Conservation (phyloP, 2,113 vertebrate genomes). For the Hipposideros armiger region DNA sequence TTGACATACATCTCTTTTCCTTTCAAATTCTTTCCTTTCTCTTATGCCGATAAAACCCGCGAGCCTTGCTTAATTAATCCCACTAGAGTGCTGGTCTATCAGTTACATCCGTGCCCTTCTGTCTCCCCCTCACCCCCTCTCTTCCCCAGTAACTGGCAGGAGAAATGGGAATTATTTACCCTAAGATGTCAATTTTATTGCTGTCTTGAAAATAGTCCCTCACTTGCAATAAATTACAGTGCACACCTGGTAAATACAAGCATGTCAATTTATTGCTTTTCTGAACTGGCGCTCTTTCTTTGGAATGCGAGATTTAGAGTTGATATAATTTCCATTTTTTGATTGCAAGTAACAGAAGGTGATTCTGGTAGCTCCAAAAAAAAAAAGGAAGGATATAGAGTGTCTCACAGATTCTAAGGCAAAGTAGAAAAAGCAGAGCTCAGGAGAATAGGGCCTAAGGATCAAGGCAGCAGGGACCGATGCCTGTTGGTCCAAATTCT, state of each 20-base stretch:
- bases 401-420: not conserved
- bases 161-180: conserved; percentile 33
- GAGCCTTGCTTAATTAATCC: conserved; percentile 49
- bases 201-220: conserved; percentile 38
- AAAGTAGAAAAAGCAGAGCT: not conserved
- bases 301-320: not conserved
- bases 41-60: not conserved
- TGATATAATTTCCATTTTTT: not conserved
- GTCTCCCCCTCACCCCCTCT: not conserved
- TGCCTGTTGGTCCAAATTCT: not conserved
- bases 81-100: not conserved
- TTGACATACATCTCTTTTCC: conserved; percentile 12
- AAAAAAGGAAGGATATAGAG: not conserved
- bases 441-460: not conserved
- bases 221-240: not conserved
- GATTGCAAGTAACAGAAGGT: not conserved
- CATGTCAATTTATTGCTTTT: not conserved
- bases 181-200: conserved; percentile 5
- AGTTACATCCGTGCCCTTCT: not conserved
- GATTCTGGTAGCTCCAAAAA: not conserved
- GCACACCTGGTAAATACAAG: not conserved
- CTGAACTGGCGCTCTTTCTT: not conserved
- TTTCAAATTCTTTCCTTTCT: not conserved
- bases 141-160: not conserved
- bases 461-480: not conserved